Evolutionary conservation across 2,797 vertebrate species (phyloP), one percentile per base, ranked within the genome.

Genomic region (Gila robusta): DNA sequence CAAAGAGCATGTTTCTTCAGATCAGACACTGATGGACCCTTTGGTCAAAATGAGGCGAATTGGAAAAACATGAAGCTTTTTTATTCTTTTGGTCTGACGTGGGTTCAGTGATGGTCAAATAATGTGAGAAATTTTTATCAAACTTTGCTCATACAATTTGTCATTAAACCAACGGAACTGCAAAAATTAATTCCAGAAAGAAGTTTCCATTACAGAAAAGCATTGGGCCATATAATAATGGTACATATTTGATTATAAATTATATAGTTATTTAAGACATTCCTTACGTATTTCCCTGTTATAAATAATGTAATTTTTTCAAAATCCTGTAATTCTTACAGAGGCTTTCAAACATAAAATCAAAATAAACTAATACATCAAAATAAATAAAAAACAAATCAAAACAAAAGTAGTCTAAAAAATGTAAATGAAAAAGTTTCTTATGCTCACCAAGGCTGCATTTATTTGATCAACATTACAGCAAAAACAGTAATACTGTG

Each of bases 21-120:
- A 91, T 92, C 86, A 91, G 89, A 91, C 84, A 59, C 49, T 8
- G 77, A 86, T 35, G 37, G 39, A 90, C 56, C 72, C 54, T 83
- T 86, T 37, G 28, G 32, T 44, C 35, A 72, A 87, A 78, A 78
- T 49, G 66, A 84, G 81, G 72, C 83, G 69, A 85, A 88, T 81
- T 2, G 72, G 28, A 80, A 87, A 79, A 81, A 92, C 89, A 64
- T 32, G 19, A 41, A 83, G 71, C 87, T 90, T 90, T 64, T 56
- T 49, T 67, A 66, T 82, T 86, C 23, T 23, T 41, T 32, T 67
- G 56, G 44, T 47, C 35, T 76, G 14, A 66, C 69, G 19, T 67
- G 37, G 37, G 41, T 66, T 83, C 37, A 54, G 44, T 72, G 19
- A 84, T 83, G 47, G 82, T 59, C 62, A 62, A 44, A 12, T 47